Percentiles rank a stretch among this genome's conserved stretches.
Evolutionary conservation across 2,797 vertebrate genomes (phyloP).

Genomic region (Poecilia gillii): DNA sequence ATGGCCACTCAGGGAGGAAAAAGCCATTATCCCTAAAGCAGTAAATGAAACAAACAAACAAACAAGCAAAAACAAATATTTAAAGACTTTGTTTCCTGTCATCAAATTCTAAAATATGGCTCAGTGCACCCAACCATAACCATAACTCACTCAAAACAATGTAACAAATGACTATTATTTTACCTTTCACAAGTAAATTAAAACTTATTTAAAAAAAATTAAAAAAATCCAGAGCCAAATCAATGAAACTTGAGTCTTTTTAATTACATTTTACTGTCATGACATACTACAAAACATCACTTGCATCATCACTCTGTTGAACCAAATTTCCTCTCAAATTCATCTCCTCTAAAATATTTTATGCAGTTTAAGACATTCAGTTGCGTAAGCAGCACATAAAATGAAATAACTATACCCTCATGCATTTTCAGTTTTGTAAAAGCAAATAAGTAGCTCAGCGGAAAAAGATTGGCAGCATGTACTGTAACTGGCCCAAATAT

Average conservation of each 20-base stretch:
- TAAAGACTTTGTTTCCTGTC: too few species aligned
- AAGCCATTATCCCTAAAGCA: not conserved
- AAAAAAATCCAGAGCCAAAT: not conserved
- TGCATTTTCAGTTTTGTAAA: conserved; percentile 55
- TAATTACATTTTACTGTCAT: conserved; percentile 55
- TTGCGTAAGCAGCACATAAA: conserved; percentile 28
- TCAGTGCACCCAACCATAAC: too few species aligned
- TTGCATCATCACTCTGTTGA: conserved; percentile 41
- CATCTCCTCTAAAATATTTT: conserved; percentile 32
- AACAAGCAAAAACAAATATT: not conserved
- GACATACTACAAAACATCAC: conserved; percentile 56
- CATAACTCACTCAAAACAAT: not conserved
- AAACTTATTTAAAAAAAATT: not conserved
- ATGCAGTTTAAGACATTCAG: conserved; percentile 31
- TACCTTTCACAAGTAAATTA: not conserved
- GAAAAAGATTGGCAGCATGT: conserved; percentile 54
- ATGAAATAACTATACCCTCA: conserved; percentile 5
- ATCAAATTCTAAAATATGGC: too few species aligned
- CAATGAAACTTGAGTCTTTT: conserved; percentile 12
- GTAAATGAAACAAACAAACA: not conserved
- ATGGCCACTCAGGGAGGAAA: not conserved
- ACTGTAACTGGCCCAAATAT: conserved; percentile 75
- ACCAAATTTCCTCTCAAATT: conserved; percentile 35
- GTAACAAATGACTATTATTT: not conserved
- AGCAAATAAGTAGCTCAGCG: conserved; percentile 58